These are phyloP conservation scores for Salvelinus fontinalis DNA, from an alignment of 2,113 vertebrate species.

Conservation along the genomic window DNA sequence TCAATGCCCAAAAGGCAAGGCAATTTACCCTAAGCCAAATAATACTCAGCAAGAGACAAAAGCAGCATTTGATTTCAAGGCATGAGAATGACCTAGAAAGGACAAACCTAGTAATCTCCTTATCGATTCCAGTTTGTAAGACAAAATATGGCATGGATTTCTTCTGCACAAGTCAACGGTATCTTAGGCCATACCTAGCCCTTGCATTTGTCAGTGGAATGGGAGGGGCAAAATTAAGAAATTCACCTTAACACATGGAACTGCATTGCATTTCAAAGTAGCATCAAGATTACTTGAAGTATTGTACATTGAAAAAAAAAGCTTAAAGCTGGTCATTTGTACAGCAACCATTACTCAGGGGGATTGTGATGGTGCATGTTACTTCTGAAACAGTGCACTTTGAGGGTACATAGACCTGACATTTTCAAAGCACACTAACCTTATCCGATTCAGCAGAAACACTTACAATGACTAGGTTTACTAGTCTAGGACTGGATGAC, in stretches of 20 bases:
- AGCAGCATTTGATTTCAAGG: conserved; percentile 22
- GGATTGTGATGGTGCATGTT: not conserved
- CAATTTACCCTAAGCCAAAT: conserved; percentile 3
- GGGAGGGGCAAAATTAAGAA: too few species aligned
- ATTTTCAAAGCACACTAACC: too few species aligned
- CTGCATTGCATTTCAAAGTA: not conserved
- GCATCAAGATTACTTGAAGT: not conserved
- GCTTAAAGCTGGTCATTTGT: not conserved
- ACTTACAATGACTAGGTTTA: too few species aligned
- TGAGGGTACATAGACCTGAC: too few species aligned
- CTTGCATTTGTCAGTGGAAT: not conserved
- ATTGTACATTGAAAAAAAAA: not conserved
- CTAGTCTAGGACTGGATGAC: too few species aligned
- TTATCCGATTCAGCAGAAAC: too few species aligned
- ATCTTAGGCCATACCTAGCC: not conserved
- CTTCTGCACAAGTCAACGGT: not conserved
- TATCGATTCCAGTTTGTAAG: not conserved
- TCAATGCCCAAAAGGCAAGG: not conserved
- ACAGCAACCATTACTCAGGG: not conserved
- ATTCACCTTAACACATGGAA: not conserved
- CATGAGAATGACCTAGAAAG: not conserved
- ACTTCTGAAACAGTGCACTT: not conserved
- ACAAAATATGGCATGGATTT: not conserved
- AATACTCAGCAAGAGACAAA: conserved; percentile 7
- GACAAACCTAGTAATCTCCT: not conserved